Evolutionary conservation across 2,888 invertebrate genomes (phyloP).

Genomic region (Napeogenes inachia): DNA sequence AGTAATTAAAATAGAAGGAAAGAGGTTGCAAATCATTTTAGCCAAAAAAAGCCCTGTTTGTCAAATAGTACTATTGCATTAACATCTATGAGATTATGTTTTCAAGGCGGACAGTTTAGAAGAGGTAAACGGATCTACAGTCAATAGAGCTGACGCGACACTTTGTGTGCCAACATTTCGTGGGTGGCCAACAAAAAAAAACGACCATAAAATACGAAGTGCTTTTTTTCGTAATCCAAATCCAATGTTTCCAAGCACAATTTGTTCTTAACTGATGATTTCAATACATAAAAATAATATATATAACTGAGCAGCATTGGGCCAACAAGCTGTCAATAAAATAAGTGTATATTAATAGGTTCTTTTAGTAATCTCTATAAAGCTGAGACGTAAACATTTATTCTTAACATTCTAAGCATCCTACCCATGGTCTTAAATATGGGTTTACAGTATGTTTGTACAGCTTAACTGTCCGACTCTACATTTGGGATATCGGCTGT

Average conservation of each 20-base stretch:
- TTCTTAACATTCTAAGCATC: background rate
- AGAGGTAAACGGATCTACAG: conserved; percentile 53
- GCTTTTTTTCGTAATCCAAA: conserved; percentile 11
- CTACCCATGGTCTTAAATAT: conserved; percentile 17
- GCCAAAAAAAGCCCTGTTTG: background rate
- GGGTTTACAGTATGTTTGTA: conserved; percentile 31
- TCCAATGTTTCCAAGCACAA: no score
- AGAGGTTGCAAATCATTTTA: background rate
- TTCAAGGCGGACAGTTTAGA: conserved; percentile 60
- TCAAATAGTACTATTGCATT: conserved; percentile 8
- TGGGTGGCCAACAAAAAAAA: conserved; percentile 58
- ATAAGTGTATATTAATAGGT: background rate
- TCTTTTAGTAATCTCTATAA: background rate
- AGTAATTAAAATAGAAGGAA: background rate
- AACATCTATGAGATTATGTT: conserved; percentile 41
- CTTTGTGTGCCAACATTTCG: conserved; percentile 46
- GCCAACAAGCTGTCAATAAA: no score
- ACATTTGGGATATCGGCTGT: conserved; percentile 47
- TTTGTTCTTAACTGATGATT: no score
- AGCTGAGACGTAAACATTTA: background rate
- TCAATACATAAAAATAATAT: no score
- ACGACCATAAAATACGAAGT: conserved; percentile 25
- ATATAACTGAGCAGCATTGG: background rate
- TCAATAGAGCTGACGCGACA: conserved; percentile 63
- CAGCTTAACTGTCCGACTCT: conserved; percentile 34